Conservation (phyloP, 1,140 invertebrate species). For the Euura saliciscinereae region DNA sequence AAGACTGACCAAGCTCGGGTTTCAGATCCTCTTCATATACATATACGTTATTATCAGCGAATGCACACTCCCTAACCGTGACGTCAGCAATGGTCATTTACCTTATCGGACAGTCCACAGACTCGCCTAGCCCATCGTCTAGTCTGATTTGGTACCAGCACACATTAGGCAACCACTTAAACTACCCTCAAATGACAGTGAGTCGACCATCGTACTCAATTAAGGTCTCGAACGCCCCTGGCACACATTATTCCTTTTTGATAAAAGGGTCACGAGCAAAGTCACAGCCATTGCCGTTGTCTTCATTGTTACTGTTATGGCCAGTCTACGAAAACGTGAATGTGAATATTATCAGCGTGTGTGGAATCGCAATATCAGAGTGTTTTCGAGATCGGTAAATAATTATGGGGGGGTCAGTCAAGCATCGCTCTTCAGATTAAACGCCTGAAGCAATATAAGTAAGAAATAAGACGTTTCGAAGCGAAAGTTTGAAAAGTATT, state of each 20-base stretch:
- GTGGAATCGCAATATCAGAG: background rate
- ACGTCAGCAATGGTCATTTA: constrained; percentile 47
- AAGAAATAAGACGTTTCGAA: background rate
- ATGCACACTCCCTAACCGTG: constrained; percentile 32
- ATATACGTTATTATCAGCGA: constrained; percentile 46
- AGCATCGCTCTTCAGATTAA: no score
- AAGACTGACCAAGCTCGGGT: constrained; percentile 48
- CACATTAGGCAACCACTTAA: background rate
- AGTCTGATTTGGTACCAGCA: background rate
- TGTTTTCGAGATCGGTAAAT: background rate
- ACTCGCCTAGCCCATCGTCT: background rate
- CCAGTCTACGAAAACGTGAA: no score
- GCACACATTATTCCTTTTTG: no score
- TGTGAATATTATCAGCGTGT: background rate
- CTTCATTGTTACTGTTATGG: no score
- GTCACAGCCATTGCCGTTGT: no score
- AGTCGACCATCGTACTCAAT: background rate
- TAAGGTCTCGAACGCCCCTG: no score
- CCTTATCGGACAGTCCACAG: constrained; percentile 33
- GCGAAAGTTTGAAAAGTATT: constrained; percentile 14
- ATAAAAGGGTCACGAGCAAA: no score
- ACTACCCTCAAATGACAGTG: background rate
- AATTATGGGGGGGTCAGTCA: background rate
- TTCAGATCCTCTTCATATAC: constrained; percentile 17
- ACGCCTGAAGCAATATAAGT: no score